A percentile compares a stretch with the other conserved stretches of the same genome.
Conservation (phyloP, 2,888 invertebrate species). For the Notodonta dromedarius region DNA sequence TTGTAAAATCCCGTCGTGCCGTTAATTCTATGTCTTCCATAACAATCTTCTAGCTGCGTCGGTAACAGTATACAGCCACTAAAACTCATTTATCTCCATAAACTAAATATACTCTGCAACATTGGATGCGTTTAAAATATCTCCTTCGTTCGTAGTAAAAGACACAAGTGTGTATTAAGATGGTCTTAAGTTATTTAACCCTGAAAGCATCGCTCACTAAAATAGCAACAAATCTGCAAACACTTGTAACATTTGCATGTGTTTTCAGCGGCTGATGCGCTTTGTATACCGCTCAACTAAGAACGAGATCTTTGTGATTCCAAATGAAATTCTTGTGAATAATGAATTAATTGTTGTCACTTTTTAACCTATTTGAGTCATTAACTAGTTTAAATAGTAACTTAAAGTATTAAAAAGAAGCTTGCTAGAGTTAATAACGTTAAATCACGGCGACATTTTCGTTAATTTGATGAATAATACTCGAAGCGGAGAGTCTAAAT, state of each 20-base stretch:
- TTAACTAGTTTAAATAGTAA: not conserved
- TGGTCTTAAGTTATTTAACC: conserved; percentile 78
- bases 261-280: conserved; percentile 58
- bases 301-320: too few species aligned
- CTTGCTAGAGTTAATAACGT: conserved; percentile 7
- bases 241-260: conserved; percentile 59
- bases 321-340: not conserved
- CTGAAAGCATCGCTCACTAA: conserved; percentile 71
- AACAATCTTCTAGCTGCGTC: conserved; percentile 18
- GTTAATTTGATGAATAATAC: conserved; percentile 58
- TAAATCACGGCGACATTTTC: conserved; percentile 34
- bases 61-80: conserved; percentile 37
- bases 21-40: conserved; percentile 21
- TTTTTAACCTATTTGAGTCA: not conserved
- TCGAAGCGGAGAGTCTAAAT: conserved; percentile 47
- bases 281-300: conserved; percentile 46
- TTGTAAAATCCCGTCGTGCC: conserved; percentile 8
- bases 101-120: conserved; percentile 59
- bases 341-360: not conserved
- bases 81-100: conserved; percentile 53
- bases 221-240: conserved; percentile 68
- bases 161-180: conserved; percentile 62
- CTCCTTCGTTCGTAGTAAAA: conserved; percentile 49
- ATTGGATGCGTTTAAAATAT: conserved; percentile 59
- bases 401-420: not conserved